These are phyloP conservation scores for Germaria angustata DNA, from an alignment of 2,888 invertebrate species.

Conservation along the genomic window DNA sequence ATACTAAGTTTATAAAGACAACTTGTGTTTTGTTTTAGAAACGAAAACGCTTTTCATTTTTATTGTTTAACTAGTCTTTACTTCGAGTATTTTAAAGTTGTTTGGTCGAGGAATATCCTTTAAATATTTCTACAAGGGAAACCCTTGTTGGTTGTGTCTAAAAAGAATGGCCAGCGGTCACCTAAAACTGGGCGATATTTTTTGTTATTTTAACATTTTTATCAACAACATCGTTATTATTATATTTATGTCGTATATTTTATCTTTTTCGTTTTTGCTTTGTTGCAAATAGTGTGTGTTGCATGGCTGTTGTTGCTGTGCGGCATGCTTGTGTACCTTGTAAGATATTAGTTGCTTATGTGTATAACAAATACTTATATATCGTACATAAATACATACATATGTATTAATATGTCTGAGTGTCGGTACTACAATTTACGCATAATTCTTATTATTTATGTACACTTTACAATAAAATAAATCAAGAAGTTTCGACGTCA, in stretches of 20 bases:
- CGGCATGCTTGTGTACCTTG: conserved; percentile 36
- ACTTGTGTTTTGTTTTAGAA: too few species aligned
- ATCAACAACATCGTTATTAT: conserved; percentile 56
- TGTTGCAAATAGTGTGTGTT: neutral
- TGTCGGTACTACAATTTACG: conserved; percentile 53
- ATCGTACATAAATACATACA: neutral
- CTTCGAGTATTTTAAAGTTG: too few species aligned
- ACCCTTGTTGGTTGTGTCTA: neutral
- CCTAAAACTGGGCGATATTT: neutral
- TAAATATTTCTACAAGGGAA: too few species aligned
- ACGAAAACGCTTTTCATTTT: too few species aligned
- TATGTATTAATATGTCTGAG: neutral
- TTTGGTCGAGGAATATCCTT: too few species aligned
- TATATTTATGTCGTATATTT: conserved; percentile 4
- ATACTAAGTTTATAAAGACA: too few species aligned
- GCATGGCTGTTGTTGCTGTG: conserved; percentile 22
- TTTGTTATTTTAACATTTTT: conserved; percentile 53
- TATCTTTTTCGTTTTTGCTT: neutral
- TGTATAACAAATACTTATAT: too few species aligned
- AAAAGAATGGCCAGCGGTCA: conserved; percentile 19
- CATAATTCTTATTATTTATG: conserved; percentile 66
- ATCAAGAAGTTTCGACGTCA: conserved; percentile 63
- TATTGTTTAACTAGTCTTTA: too few species aligned
- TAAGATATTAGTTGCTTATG: conserved; percentile 13
- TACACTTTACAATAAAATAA: conserved; percentile 63